Evolutionary conservation across 2,797 vertebrate genomes (phyloP), one percentile per base, ranked within the genome.

Genomic region (Neosilurus hyrtlii): DNA sequence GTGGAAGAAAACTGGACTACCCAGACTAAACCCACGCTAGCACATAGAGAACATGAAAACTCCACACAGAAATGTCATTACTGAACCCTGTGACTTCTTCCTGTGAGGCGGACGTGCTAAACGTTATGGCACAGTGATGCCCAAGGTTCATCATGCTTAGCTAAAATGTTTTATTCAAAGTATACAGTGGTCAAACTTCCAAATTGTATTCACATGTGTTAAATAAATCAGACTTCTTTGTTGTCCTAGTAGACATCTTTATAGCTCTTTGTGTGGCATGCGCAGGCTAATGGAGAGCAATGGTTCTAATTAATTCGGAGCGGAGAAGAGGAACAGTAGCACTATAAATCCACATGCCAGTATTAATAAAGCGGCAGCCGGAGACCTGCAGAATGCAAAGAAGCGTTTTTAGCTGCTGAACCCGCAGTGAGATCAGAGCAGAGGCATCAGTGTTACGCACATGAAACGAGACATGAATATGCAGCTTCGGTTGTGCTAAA

Each of bases 321-420:
- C 71, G 26, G 68, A 78, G 68, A 70, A 65, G 67, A 86, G 80
- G 61, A 82, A 81, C 67, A 80, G 68, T 43, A 80, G 51, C 56
- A 26, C 35, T 85, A 65, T 87, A 86, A 88, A 81, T 83, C 66
- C 71, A 82, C 85, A 84, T 85, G 84, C 77, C 84, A 85, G 54
- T 73, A 66, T 85, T 88, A 85, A 87, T 86, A 88, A 89, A 86
- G 56, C 62, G 74, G 75, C 43, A 30, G 14, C n/a, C 77, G 61
- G 80, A 80, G 85, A 87, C 80, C 65, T 70, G 70, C 68, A 71
- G 84, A 75, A 81, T 67, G 80, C 37, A 72, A 81, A 68, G 79
- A 77, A 81, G 67, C n/a, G 77, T 85, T 79, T 86, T 89, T 87
- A 37, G 73, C 84, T 61, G 62, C 75, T 10, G 67, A 82, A 73